Conservation (phyloP, 2,888 invertebrate genomes). For the Desoria tigrina region DNA sequence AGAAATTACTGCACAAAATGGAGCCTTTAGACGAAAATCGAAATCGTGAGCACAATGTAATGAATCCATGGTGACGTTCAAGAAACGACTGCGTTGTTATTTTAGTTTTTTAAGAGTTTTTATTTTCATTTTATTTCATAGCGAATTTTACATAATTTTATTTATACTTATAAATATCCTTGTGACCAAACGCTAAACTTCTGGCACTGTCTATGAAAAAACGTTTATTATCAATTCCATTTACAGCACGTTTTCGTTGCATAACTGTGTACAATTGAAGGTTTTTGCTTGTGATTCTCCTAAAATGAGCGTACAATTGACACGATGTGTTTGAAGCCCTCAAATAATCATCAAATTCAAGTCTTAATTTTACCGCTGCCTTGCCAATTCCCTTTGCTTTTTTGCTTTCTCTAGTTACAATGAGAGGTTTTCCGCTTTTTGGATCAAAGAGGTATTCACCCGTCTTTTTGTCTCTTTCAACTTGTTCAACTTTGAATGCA, state of each 20-base stretch:
- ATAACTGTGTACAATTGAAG: slow-evolving; percentile 14
- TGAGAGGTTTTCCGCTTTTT: no score
- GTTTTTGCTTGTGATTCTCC: slow-evolving; percentile 15
- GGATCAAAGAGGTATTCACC: no score
- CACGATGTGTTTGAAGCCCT: no score
- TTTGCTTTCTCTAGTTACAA: neutral
- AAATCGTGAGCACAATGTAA: no score
- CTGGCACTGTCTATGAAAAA: neutral
- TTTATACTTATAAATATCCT: no score
- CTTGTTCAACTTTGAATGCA: neutral
- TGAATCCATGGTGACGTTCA: no score
- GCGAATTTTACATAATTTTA: slow-evolving; percentile 22
- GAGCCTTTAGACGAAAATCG: no score
- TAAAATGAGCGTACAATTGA: no score
- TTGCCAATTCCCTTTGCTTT: slow-evolving; percentile 30
- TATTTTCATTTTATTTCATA: neutral
- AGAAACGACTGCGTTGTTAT: no score
- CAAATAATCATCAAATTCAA: slow-evolving; percentile 13
- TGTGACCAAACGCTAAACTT: slow-evolving; percentile 28
- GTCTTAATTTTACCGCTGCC: slow-evolving; percentile 5
- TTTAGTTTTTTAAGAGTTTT: neutral
- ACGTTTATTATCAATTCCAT: slow-evolving; percentile 30
- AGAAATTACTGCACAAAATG: no score
- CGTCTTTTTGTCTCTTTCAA: no score
- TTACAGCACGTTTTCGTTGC: slow-evolving; percentile 17